phyloP scores from a whole-genome alignment of 2,888 invertebrate genomes.

The Patella caerulea region DNA sequence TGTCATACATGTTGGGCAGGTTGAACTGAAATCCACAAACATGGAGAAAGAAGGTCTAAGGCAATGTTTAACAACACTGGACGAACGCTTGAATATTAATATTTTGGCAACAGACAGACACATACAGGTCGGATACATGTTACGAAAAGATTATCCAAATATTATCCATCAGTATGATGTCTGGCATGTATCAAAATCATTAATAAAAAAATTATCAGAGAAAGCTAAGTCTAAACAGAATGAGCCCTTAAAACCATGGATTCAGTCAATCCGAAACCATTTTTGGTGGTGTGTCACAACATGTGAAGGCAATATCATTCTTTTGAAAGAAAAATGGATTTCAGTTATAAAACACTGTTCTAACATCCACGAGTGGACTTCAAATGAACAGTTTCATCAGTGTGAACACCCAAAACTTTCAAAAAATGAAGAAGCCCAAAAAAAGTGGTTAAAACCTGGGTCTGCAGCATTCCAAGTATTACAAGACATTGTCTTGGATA shows the following conservation, averaged over 20 bases:
- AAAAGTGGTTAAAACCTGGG: neutral
- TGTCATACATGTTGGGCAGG: too few relatives aligned
- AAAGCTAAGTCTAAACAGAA: neutral
- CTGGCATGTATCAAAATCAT: neutral
- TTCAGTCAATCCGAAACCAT: neutral
- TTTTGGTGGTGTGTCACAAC: neutral
- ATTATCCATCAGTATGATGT: neutral
- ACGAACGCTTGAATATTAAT: neutral
- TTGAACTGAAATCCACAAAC: too few relatives aligned
- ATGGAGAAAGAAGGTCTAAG: too few relatives aligned
- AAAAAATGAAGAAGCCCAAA: neutral
- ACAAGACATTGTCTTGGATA: neutral
- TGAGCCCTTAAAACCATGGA: neutral
- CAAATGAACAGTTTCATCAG: too few relatives aligned
- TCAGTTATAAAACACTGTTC: neutral
- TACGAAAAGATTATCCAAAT: neutral
- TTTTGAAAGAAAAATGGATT: neutral
- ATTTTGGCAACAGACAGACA: neutral
- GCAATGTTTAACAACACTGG: too few relatives aligned
- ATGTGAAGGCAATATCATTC: neutral
- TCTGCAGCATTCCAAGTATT: neutral
- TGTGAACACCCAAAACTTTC: neutral
- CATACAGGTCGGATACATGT: neutral
- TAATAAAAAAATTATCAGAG: neutral
- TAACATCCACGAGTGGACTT: neutral